Percentiles rank a stretch among this genome's conserved stretches.
Conservation (phyloP, 2,888 invertebrate species). For the Cotesia congregata region DNA sequence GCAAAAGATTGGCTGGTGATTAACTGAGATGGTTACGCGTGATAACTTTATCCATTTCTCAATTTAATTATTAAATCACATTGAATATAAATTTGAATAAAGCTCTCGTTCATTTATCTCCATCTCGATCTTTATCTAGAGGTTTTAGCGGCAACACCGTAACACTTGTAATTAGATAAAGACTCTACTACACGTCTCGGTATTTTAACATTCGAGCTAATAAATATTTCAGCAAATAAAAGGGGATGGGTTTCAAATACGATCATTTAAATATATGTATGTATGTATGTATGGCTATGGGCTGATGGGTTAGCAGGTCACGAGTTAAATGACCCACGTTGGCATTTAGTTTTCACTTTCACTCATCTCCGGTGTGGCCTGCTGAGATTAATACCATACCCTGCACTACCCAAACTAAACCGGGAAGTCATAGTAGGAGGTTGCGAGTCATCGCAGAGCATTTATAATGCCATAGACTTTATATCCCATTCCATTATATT, state of each 20-base stretch:
- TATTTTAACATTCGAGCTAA: background rate
- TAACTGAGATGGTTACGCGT: background rate
- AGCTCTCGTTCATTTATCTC: background rate
- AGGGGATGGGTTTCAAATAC: background rate
- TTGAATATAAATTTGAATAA: background rate
- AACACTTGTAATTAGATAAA: background rate
- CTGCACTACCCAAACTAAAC: slow-evolving; percentile 33
- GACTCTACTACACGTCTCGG: background rate
- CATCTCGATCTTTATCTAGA: background rate
- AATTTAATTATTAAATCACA: background rate
- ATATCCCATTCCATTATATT: background rate
- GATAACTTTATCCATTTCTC: background rate
- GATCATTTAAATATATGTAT: slow-evolving; percentile 31
- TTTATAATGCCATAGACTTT: slow-evolving; percentile 15
- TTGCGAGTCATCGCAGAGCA: slow-evolving; percentile 28
- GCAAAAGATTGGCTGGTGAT: background rate
- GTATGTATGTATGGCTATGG: slow-evolving; percentile 38
- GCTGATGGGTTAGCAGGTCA: slow-evolving; percentile 65
- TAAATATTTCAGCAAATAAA: background rate
- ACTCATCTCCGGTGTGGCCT: slow-evolving; percentile 60
- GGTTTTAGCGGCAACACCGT: background rate
- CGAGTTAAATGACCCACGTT: slow-evolving; percentile 69
- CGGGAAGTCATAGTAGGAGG: slow-evolving; percentile 42
- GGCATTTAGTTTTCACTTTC: slow-evolving; percentile 70
- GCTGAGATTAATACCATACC: slow-evolving; percentile 32